Percentiles rank a stretch among this genome's conserved stretches.
These are phyloP conservation scores for Odontomyia ornata DNA, from an alignment of 2,888 invertebrate genomes.

Conservation along the genomic window DNA sequence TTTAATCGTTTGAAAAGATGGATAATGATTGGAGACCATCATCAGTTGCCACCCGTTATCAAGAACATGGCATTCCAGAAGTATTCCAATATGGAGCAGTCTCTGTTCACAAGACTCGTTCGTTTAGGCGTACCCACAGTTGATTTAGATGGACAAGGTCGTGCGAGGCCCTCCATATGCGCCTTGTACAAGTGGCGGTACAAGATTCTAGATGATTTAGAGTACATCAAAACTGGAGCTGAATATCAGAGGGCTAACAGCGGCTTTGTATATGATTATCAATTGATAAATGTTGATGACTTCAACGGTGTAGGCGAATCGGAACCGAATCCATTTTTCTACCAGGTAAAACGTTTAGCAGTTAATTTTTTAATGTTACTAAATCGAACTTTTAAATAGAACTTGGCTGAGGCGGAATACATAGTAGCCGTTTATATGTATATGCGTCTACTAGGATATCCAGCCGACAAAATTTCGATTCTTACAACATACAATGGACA, in stretches of 20 bases:
- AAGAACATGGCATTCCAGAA: conserved; percentile 99
- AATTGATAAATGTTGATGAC: conserved; percentile 94
- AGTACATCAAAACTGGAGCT: conserved; percentile 82
- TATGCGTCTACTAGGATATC: conserved; percentile 96
- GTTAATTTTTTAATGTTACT: neutral
- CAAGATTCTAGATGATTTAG: conserved; percentile 91
- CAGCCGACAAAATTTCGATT: conserved; percentile 95
- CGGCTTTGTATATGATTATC: conserved; percentile 92
- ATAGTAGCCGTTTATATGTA: conserved; percentile 98
- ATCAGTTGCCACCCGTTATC: conserved; percentile 98
- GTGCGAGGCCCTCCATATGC: conserved; percentile 87
- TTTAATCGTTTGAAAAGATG: conserved; percentile 94
- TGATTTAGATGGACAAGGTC: conserved; percentile 96
- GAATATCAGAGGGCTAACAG: conserved; percentile 93
- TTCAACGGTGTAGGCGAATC: conserved; percentile 97
- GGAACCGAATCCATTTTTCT: conserved; percentile 98
- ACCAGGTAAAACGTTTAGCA: conserved; percentile 73
- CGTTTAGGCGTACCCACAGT: conserved; percentile 96
- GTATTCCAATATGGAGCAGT: conserved; percentile 99
- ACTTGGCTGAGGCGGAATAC: conserved; percentile 91
- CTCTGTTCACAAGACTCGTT: conserved; percentile 95
- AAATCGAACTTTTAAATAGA: conserved; percentile 64
- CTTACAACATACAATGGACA: conserved; percentile 99
- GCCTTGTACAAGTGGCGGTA: conserved; percentile 96
- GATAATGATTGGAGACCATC: conserved; percentile 99